Percentiles rank a stretch among this genome's conserved stretches.
phyloP scores from a whole-genome alignment of 1,140 invertebrate species.

The Sipha flava region DNA sequence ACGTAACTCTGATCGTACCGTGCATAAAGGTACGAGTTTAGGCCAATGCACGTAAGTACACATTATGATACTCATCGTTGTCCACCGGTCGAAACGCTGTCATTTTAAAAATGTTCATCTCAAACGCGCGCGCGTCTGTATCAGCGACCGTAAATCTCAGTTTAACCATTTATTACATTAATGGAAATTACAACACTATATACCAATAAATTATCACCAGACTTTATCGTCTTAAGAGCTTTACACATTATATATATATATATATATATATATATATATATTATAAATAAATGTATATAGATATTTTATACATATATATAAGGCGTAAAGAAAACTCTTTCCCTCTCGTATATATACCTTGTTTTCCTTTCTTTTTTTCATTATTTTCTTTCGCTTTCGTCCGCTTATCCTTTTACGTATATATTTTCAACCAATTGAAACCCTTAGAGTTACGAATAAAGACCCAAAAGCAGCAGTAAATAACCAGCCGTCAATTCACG shows the following conservation, averaged over 20 bases:
- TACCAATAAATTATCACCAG: constrained; percentile 27
- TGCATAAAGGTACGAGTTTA: too few relatives aligned
- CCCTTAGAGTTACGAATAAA: not conserved
- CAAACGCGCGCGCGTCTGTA: not conserved
- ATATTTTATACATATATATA: not conserved
- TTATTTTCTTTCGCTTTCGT: not conserved
- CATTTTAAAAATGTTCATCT: not conserved
- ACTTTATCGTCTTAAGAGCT: constrained; percentile 27
- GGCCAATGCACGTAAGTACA: too few relatives aligned
- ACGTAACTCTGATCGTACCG: too few relatives aligned
- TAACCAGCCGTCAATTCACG: not conserved
- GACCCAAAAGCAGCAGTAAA: not conserved
- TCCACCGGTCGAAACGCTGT: not conserved
- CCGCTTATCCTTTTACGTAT: not conserved
- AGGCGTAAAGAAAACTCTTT: not conserved
- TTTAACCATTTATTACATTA: constrained; percentile 19
- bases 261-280: not conserved
- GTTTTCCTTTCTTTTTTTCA: not conserved
- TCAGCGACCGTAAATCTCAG: constrained; percentile 1
- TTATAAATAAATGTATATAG: too few relatives aligned
- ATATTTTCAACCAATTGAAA: not conserved
- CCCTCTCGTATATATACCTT: not conserved
- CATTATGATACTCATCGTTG: too few relatives aligned
- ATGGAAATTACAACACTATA: constrained; percentile 23
- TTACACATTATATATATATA: not conserved